Conservation (phyloP, 2,797 vertebrate species). For the Amniataba percoides region DNA sequence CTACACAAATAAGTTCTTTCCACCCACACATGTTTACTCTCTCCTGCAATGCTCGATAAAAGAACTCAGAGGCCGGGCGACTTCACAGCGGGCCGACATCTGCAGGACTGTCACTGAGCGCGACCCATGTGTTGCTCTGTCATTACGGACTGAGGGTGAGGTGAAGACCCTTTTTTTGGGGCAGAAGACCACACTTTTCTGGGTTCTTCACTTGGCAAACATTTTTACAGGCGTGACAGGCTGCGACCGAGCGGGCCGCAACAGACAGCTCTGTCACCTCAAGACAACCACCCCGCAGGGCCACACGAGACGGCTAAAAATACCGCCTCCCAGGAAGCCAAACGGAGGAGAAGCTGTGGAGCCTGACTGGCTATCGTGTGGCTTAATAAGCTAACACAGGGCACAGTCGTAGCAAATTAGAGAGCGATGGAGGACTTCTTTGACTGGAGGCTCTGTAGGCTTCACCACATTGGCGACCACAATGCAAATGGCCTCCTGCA, state of each 20-base stretch:
- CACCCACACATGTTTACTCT: constrained; percentile 38
- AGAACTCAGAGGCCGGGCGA: constrained; percentile 18
- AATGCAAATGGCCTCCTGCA: constrained; percentile 51
- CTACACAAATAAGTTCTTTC: constrained; percentile 50
- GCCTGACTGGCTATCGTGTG: constrained; percentile 69
- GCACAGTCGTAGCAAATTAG: constrained; percentile 81
- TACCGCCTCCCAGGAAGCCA: constrained; percentile 74
- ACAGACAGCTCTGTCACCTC: constrained; percentile 81
- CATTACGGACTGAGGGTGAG: constrained; percentile 69
- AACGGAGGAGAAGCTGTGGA: constrained; percentile 37
- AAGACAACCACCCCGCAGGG: constrained; percentile 77
- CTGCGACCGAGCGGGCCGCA: constrained; percentile 76
- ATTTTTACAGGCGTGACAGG: constrained; percentile 85
- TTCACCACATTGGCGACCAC: constrained; percentile 60
- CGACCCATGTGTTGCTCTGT: constrained; percentile 72
- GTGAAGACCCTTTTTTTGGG: constrained; percentile 76
- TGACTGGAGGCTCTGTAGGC: constrained; percentile 68
- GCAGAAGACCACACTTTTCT: constrained; percentile 76
- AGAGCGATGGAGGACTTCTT: constrained; percentile 67
- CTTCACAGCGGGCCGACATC: constrained; percentile 35
- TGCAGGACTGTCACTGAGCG: constrained; percentile 55
- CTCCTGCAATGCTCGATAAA: constrained; percentile 23
- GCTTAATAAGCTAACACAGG: constrained; percentile 83
- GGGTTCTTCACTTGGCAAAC: constrained; percentile 85
- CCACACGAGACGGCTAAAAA: constrained; percentile 84